phyloP scores from a whole-genome alignment of 1,140 invertebrate genomes.

The Ganaspis sp. region DNA sequence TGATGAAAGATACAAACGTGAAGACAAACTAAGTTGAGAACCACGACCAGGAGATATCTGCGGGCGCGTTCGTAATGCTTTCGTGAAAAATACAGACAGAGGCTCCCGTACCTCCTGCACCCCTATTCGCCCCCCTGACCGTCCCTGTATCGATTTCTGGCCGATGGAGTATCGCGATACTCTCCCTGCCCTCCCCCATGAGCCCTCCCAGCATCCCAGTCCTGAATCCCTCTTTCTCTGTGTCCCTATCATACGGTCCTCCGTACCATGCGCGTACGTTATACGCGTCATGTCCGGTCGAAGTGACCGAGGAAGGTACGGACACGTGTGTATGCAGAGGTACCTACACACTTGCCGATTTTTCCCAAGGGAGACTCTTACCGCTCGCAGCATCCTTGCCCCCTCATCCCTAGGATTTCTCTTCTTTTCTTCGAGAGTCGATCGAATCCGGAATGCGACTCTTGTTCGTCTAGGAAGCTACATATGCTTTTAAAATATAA shows the following conservation, averaged over 20 bases:
- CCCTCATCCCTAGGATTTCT: neutral
- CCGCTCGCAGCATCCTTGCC: neutral
- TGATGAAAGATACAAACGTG: conserved; percentile 14
- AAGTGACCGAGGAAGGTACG: conserved; percentile 34
- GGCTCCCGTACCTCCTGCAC: conserved; percentile 46
- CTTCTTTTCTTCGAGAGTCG: conserved; percentile 7
- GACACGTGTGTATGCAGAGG: conserved; percentile 35
- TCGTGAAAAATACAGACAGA: conserved; percentile 70
- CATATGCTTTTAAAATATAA: neutral
- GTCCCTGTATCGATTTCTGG: conserved; percentile 73
- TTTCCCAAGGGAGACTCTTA: conserved; percentile 10
- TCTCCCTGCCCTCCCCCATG: conserved; percentile 53
- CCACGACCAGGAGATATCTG: conserved; percentile 59
- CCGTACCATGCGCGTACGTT: conserved; percentile 27
- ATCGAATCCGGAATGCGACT: neutral
- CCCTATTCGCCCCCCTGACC: conserved; percentile 46
- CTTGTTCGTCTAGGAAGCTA: neutral
- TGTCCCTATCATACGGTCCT: conserved; percentile 43
- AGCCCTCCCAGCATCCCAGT: conserved; percentile 18
- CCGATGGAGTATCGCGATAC: conserved; percentile 72
- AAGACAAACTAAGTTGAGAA: conserved; percentile 62
- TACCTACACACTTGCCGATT: neutral
- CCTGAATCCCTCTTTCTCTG: conserved; percentile 41
- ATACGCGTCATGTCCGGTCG: conserved; percentile 40
- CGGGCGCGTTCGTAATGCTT: conserved; percentile 64